Conservation (phyloP, 2,797 vertebrate genomes). For the Ctenopoma kingsleyae region DNA sequence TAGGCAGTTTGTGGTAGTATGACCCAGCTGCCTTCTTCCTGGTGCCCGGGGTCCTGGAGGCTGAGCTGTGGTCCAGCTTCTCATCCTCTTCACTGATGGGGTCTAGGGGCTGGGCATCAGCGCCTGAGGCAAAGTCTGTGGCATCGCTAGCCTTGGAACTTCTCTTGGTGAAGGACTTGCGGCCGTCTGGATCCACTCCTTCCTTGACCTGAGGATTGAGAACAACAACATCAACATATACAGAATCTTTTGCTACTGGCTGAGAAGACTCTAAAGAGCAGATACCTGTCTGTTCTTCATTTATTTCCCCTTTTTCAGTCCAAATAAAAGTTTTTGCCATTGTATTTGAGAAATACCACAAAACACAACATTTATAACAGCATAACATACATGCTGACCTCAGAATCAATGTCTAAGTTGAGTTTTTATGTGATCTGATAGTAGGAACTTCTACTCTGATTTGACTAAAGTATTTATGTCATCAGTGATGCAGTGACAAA, state of each 20-base stretch:
- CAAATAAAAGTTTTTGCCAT: conserved; percentile 9
- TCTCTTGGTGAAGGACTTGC: conserved; percentile 88
- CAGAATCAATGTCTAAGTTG: conserved; percentile 13
- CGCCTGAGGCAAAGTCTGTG: conserved; percentile 86
- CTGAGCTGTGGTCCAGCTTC: conserved; percentile 89
- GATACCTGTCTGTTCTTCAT: conserved; percentile 39
- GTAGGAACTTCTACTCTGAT: conserved; percentile 1
- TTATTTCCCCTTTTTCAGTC: conserved; percentile 38
- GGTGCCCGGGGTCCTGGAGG: conserved; percentile 82
- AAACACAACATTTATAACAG: conserved; percentile 16
- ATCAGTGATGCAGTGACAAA: conserved; percentile 24
- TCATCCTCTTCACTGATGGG: conserved; percentile 98
- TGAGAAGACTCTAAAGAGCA: conserved; percentile 48
- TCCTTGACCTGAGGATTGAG: conserved; percentile 83
- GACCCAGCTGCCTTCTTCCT: conserved; percentile 87
- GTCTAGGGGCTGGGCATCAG: conserved; percentile 90
- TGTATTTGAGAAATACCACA: conserved; percentile 26
- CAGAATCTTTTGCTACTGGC: conserved; percentile 34
- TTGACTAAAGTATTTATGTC: conserved; percentile 14
- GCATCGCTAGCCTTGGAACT: conserved; percentile 88
- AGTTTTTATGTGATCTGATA: conserved; percentile 7
- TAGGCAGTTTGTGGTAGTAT: conserved; percentile 92
- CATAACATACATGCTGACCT: conserved; percentile 12
- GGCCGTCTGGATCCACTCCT: conserved; percentile 86
- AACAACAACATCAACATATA: conserved; percentile 58